These are phyloP conservation scores for Gadopsis bispinosus DNA, from an alignment of 2,797 vertebrate genomes.

Conservation along the genomic window DNA sequence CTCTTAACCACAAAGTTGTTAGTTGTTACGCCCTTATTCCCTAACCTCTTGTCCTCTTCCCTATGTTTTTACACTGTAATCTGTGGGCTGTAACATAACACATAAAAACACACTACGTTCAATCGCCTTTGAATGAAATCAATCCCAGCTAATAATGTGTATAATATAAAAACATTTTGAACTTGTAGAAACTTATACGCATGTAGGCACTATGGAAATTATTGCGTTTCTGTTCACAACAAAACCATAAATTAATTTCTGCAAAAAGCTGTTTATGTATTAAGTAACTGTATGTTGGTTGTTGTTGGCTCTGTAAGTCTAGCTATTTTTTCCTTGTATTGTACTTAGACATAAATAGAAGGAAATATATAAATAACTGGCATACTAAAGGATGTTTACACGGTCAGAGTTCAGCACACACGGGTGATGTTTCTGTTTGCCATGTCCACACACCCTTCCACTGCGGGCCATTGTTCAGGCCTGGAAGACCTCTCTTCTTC, in stretches of 20 bases:
- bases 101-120: background rate
- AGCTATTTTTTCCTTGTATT: background rate
- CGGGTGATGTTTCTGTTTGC: conserved; percentile 40
- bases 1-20: background rate
- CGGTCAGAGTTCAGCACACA: background rate
- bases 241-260: background rate
- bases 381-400: background rate
- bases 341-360: background rate
- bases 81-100: background rate
- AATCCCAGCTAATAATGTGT: background rate
- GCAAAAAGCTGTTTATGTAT: background rate
- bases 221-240: background rate
- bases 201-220: background rate
- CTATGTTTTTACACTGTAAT: background rate
- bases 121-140: background rate
- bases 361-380: background rate
- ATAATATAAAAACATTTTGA: background rate
- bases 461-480: conserved; percentile 86
- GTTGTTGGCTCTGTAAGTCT: background rate
- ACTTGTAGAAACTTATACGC: background rate
- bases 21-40: background rate
- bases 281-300: background rate
- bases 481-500: conserved; percentile 79
- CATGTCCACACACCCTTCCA: conserved; percentile 87
- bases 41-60: background rate